Base-by-base conservation (phyloP, 2,888 invertebrate genomes). In the Rhagophthalmus giganteus region DNA sequence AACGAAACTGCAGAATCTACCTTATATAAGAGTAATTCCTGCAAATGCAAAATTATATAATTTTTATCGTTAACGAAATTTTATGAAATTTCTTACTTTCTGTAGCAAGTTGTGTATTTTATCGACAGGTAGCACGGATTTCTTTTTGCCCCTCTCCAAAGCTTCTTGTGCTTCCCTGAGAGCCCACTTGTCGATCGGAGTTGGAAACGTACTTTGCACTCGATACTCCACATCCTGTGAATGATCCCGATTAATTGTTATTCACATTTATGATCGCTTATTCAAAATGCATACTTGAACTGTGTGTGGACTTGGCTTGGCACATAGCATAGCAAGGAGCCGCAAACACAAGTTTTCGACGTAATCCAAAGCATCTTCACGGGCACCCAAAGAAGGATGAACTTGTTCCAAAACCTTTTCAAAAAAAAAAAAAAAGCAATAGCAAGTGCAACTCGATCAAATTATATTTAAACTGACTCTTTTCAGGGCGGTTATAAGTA, bases 111-210 rank as follows among this genome's bases (percentile, higher is more conserved):
- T 86, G 72, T 96, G 96, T 54, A 96, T 87, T 74, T 88, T 90
- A 69, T 96, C 95, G 24, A 88, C 86, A 8, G 95, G 95, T 45
- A 75, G 57, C 20, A 90, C 86, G 33, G 86, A 83, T 64, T 88
- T 85, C 71, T 88, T 90, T 69, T 88, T 88, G 44, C 87, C 87
- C 67, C 86, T 84, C 63, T 90, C 88, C 55, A 90, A 79, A 35
- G 89, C 88, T 67, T 88, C 90, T 60, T 88, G 86, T 10, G 95
- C 96, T 72, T 96, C 95, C 58, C 83, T 83, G 52, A 94, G 81
- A 37, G 95, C 94, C 94, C 95, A 96, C 71, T 85, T 85, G 76
- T 95, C 94, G 62, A 97, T 89, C 2, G 96, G 95, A 9, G 89
- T 88, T n/a, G 96, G 96, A 79, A 96, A 95, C 41, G 91, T 90